These are phyloP conservation scores for Loris lydekkerianus DNA, from an alignment of 2,797 vertebrate genomes.

Conservation along the genomic window DNA sequence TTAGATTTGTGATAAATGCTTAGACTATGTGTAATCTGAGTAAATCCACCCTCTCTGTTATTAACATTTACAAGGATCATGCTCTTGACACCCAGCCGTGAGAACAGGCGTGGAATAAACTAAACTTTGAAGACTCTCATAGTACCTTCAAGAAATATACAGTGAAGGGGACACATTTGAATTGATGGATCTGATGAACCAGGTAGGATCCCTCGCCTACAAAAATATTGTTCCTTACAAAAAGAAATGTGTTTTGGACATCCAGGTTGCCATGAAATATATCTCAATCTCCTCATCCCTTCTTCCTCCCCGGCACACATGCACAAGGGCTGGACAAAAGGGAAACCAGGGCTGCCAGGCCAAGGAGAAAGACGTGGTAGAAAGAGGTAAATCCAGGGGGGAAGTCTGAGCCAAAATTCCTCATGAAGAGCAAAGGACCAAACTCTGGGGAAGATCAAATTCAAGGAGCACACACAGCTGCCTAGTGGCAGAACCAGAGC, in stretches of 20 bases:
- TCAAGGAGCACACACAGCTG: background rate
- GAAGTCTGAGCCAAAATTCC: background rate
- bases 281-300: background rate
- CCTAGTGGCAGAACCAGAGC: background rate
- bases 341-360: background rate
- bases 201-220: background rate
- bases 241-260: background rate
- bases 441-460: background rate
- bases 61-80: background rate
- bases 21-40: background rate
- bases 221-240: background rate
- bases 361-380: background rate
- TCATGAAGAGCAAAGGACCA: background rate
- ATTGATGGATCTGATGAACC: conserved; percentile 16
- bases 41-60: background rate
- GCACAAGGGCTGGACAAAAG: background rate
- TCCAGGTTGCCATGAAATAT: background rate
- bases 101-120: background rate
- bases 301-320: background rate
- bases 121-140: background rate
- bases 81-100: background rate
- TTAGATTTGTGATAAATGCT: background rate
- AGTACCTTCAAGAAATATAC: conserved; percentile 7
- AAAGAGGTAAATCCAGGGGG: background rate
- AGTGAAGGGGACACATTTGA: background rate